phyloP scores from a whole-genome alignment of 2,888 invertebrate genomes.

The Augiades crinisus region DNA sequence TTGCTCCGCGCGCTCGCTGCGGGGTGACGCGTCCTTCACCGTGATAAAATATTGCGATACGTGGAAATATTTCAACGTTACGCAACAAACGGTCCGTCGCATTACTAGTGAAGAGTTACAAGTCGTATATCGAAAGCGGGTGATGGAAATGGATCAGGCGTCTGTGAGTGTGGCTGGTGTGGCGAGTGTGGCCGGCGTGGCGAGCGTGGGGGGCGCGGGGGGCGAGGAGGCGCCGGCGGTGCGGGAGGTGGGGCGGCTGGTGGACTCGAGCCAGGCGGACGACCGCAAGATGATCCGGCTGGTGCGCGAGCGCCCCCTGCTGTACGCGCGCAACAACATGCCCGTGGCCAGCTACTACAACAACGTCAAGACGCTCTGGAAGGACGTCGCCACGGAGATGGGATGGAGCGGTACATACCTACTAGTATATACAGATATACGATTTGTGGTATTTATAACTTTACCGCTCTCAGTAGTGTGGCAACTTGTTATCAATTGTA shows the following conservation, averaged over 20 bases:
- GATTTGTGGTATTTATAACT: background rate
- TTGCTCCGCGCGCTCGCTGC: slow-evolving; percentile 47
- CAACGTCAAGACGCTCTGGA: slow-evolving; percentile 65
- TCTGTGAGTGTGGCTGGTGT: background rate
- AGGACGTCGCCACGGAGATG: slow-evolving; percentile 64
- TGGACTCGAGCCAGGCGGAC: slow-evolving; percentile 68
- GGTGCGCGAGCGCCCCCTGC: slow-evolving; percentile 62
- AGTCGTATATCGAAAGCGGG: background rate
- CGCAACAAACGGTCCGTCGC: background rate
- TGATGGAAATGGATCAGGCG: background rate
- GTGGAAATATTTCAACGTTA: slow-evolving; percentile 8
- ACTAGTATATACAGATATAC: background rate
- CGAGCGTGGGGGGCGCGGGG: slow-evolving; percentile 32
- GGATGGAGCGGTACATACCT: slow-evolving; percentile 60
- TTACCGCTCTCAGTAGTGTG: too few species aligned
- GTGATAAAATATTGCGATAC: background rate
- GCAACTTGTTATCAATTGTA: too few species aligned
- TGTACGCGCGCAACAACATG: slow-evolving; percentile 72
- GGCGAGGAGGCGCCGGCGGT: slow-evolving; percentile 42
- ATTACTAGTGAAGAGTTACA: background rate
- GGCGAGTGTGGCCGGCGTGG: background rate
- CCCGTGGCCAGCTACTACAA: slow-evolving; percentile 72
- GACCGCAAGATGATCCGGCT: slow-evolving; percentile 66
- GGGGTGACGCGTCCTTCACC: slow-evolving; percentile 38
- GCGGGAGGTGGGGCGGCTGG: slow-evolving; percentile 60